phyloP scores from a whole-genome alignment of 2,113 vertebrate genomes.

The Triplophysa tibetana region DNA sequence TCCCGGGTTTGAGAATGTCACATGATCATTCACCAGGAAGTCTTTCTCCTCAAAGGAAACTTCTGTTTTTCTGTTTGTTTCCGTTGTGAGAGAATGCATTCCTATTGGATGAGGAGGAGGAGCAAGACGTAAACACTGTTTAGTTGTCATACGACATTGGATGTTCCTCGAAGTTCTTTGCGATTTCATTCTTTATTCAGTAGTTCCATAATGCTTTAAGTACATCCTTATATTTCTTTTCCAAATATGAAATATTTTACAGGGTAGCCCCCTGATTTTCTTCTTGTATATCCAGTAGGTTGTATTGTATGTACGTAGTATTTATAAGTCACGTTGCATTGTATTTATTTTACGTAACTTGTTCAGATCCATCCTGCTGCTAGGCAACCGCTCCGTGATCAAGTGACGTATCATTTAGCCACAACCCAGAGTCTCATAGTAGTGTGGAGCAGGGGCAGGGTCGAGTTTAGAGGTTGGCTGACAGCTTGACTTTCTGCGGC shows the following conservation, averaged over 20 bases:
- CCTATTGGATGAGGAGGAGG: constrained; percentile 37
- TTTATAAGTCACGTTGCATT: constrained; percentile 42
- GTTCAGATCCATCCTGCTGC: constrained; percentile 39
- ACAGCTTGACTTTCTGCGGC: constrained; percentile 45
- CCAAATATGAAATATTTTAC: constrained; percentile 53
- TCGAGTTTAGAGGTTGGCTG: constrained; percentile 50
- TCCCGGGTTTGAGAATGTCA: constrained; percentile 20
- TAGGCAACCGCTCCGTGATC: constrained; percentile 39
- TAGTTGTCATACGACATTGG: constrained; percentile 26
- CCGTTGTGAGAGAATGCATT: constrained; percentile 30
- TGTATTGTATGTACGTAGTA: constrained; percentile 36
- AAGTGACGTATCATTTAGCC: constrained; percentile 36
- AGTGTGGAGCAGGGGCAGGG: constrained; percentile 42
- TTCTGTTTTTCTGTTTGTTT: constrained; percentile 21
- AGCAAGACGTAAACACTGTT: constrained; percentile 49
- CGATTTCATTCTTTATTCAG: constrained; percentile 36
- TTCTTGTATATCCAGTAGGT: constrained; percentile 37
- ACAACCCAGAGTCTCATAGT: constrained; percentile 33
- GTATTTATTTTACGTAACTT: constrained; percentile 41
- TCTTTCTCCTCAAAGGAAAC: constrained; percentile 23
- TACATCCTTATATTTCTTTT: constrained; percentile 35
- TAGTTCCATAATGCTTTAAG: constrained; percentile 44
- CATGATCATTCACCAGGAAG: constrained; percentile 8
- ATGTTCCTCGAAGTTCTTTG: constrained; percentile 19
- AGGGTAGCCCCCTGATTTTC: constrained; percentile 43